These are phyloP conservation scores for Athene noctua DNA, from an alignment of 2,113 vertebrate species.

Conservation along the genomic window DNA sequence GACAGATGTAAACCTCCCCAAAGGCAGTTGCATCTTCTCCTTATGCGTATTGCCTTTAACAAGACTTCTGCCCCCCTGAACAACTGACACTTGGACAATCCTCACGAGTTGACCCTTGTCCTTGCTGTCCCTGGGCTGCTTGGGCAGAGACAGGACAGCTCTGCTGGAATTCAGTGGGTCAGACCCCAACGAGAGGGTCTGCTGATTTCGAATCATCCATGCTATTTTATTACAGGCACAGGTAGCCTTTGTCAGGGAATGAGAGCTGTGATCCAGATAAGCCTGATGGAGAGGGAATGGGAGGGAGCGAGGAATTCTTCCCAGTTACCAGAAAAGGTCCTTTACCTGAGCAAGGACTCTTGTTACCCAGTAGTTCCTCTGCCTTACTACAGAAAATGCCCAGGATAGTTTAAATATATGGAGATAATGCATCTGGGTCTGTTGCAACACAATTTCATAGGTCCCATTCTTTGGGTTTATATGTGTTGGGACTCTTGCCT, in stretches of 20 bases:
- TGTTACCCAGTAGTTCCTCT: neutral
- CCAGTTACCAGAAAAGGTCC: neutral
- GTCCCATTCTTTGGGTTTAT: neutral
- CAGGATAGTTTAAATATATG: neutral
- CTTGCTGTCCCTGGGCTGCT: neutral
- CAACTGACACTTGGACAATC: rapidly evolving
- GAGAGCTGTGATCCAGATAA: neutral
- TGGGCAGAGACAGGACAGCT: neutral
- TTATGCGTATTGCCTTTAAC: neutral
- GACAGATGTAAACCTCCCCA: constrained; percentile 35
- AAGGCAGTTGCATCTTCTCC: neutral
- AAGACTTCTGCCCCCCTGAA: neutral
- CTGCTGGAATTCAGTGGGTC: neutral
- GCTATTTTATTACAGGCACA: neutral
- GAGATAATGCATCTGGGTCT: neutral
- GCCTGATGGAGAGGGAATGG: neutral
- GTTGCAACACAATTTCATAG: neutral
- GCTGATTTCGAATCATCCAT: neutral
- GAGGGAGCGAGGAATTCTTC: neutral
- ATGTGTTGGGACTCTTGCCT: rapidly evolving
- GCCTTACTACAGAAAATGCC: neutral
- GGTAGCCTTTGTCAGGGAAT: neutral
- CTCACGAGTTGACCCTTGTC: neutral
- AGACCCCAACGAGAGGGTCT: neutral
- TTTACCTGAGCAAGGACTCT: neutral